Conservation (phyloP, 2,113 vertebrate genomes). For the Hemibagrus wyckioides region DNA sequence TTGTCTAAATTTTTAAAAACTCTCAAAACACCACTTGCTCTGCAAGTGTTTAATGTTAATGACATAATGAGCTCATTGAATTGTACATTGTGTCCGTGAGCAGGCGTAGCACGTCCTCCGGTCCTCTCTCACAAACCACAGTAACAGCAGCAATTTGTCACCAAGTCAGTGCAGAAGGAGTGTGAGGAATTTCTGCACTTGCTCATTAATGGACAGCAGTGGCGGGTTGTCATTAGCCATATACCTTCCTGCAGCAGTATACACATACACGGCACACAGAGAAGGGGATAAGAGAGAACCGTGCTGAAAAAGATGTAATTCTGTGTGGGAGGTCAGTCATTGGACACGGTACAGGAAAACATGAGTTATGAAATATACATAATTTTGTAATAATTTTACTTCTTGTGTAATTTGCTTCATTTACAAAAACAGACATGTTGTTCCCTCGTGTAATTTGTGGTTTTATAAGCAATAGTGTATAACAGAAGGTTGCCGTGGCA, state of each 20-base stretch:
- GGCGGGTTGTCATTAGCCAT: slow-evolving; percentile 42
- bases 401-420: background rate
- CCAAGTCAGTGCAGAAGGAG: slow-evolving; percentile 58
- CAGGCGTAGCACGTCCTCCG: background rate
- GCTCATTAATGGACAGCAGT: slow-evolving; percentile 52
- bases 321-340: background rate
- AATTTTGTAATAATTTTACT: background rate
- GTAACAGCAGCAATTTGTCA: slow-evolving; percentile 56
- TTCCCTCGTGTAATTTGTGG: background rate
- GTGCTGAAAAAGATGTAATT: background rate
- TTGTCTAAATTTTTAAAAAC: slow-evolving; percentile 6
- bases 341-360: background rate
- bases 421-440: background rate
- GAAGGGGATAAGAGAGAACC: slow-evolving; percentile 15
- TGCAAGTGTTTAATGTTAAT: slow-evolving; percentile 33
- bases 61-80: slow-evolving; percentile 17
- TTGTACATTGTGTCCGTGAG: slow-evolving; percentile 32
- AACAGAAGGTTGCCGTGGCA: background rate
- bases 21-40: slow-evolving; percentile 4
- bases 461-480: background rate
- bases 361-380: background rate
- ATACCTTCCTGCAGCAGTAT: slow-evolving; percentile 21
- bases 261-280: slow-evolving; percentile 39
- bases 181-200: slow-evolving; percentile 58
- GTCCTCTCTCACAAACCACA: slow-evolving; percentile 19